phyloP scores from a whole-genome alignment of 1,140 invertebrate species.

The Drosophila seguyi region DNA sequence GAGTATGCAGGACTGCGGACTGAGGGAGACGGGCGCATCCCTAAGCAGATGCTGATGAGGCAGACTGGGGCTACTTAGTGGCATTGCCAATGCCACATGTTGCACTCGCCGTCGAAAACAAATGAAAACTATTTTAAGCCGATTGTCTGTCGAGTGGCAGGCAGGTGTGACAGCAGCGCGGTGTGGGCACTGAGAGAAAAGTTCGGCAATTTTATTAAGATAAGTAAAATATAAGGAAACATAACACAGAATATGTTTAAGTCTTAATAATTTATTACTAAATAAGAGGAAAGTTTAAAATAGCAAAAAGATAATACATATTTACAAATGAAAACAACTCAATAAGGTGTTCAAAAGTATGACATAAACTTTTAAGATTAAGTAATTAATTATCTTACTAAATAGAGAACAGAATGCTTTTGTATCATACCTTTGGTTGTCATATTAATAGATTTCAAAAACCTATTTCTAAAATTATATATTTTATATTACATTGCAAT shows the following conservation, averaged over 20 bases:
- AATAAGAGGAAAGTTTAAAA: too few relatives aligned
- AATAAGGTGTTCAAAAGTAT: fast-evolving
- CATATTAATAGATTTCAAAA: background rate
- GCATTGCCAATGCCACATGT: conserved; percentile 79
- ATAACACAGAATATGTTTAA: background rate
- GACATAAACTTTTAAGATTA: background rate
- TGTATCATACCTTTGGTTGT: background rate
- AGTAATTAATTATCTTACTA: background rate
- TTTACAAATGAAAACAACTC: background rate
- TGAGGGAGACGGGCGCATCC: background rate
- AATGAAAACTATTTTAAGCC: conserved; percentile 82
- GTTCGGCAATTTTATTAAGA: fast-evolving
- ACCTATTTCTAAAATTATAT: background rate
- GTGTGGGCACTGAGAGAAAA: conserved; percentile 2
- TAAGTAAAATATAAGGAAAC: background rate
- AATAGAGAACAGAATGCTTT: background rate
- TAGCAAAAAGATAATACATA: background rate
- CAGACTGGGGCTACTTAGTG: conserved; percentile 68
- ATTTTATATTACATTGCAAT: background rate
- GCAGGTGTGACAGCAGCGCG: conserved; percentile 39
- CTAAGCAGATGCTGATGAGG: conserved; percentile 47
- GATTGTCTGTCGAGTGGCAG: conserved; percentile 47
- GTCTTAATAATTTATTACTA: background rate
- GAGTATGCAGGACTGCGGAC: background rate
- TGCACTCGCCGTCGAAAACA: conserved; percentile 65